Evolutionary conservation across 2,797 vertebrate species (phyloP).

Genomic region (Tragelaphus oryx): DNA sequence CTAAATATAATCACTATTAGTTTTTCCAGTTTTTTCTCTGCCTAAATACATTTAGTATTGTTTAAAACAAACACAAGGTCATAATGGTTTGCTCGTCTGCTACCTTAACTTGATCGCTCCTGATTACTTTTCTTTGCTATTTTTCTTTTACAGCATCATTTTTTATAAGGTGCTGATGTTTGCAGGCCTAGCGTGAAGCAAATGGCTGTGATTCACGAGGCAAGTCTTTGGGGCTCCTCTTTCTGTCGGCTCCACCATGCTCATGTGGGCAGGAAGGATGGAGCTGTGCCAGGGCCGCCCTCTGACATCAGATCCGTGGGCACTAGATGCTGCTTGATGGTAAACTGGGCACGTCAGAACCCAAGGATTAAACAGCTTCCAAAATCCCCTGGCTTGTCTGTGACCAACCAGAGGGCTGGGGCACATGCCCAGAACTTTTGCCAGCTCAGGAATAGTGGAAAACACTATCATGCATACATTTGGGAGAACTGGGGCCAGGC

Average conservation of each 20-base stretch:
- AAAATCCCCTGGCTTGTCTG: conserved; percentile 39
- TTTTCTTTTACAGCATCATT: not conserved
- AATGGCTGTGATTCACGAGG: not conserved
- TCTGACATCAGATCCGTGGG: conserved; percentile 43
- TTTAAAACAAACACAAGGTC: conserved; percentile 4
- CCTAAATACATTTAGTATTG: not conserved
- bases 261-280: conserved; percentile 21
- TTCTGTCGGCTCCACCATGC: not conserved
- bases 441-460: not conserved
- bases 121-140: not conserved
- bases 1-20: conserved; percentile 45
- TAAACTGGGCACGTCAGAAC: conserved; percentile 41
- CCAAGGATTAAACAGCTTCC: conserved; percentile 44
- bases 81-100: not conserved
- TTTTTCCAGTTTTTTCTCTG: conserved; percentile 46
- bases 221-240: not conserved
- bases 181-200: not conserved
- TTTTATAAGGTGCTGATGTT: not conserved
- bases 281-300: not conserved
- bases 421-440: not conserved
- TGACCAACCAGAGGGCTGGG: not conserved
- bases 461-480: rapidly evolving
- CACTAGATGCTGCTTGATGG: conserved; percentile 35
- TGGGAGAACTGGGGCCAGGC: not conserved
- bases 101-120: not conserved